These are phyloP conservation scores for Heteromurus nitidus DNA, from an alignment of 2,888 invertebrate species.

Conservation along the genomic window DNA sequence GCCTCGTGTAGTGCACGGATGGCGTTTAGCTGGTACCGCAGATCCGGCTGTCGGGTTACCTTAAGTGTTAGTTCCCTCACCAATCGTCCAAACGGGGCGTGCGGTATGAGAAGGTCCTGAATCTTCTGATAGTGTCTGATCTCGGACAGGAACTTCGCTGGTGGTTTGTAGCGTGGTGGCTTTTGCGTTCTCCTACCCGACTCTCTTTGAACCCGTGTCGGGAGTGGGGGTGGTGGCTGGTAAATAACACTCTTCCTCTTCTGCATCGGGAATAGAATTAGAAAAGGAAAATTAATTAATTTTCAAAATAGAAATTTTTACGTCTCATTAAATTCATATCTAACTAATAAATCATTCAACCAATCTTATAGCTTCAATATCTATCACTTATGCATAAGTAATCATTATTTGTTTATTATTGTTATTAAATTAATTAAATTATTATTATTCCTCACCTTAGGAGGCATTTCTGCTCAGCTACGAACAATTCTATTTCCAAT, in stretches of 20 bases:
- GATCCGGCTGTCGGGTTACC: background rate
- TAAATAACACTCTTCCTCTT: background rate
- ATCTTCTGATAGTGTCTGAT: slow-evolving; percentile 10
- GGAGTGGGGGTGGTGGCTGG: background rate
- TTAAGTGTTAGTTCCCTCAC: slow-evolving; percentile 27
- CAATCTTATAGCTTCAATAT: no score
- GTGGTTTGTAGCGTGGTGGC: slow-evolving; percentile 33
- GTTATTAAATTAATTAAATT: no score
- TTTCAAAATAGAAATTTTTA: no score
- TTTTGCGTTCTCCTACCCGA: background rate
- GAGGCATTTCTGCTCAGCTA: no score
- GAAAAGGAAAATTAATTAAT: no score
- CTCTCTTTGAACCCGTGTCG: background rate
- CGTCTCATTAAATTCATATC: no score
- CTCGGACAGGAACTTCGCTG: background rate
- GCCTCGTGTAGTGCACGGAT: slow-evolving; percentile 18
- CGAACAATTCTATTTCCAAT: no score
- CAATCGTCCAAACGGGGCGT: slow-evolving; percentile 16
- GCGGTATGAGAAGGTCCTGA: slow-evolving; percentile 5
- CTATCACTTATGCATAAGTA: no score
- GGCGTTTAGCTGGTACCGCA: slow-evolving; percentile 5
- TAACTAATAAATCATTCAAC: no score
- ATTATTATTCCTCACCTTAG: no score
- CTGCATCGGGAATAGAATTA: no score
- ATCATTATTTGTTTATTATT: no score